Evolutionary conservation across 2,113 vertebrate species (phyloP), one percentile per base, ranked within the genome.

Genomic region (Oreocharis arfaki): DNA sequence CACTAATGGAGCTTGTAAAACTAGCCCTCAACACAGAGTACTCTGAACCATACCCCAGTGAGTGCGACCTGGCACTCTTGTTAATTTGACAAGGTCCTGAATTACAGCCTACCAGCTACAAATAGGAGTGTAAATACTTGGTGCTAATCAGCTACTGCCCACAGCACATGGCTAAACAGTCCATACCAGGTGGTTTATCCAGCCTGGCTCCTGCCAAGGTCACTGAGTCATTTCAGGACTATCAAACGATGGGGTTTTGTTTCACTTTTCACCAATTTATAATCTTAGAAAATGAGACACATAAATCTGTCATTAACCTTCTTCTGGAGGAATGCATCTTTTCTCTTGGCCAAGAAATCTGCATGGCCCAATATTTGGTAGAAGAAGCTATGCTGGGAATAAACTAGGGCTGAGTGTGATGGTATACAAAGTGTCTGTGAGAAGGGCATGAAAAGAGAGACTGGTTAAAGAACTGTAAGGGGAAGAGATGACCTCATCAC

Each of bases 41-140:
- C 74, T 85, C 47, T 93, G 91, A 96, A 69, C 77, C 80, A 23
- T 95, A 73, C 42, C 33, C 80, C 74, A 55, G 21, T 75, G 78
- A 82, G 64, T 64, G 33, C 26, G 65, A 93, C 84, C 88, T 87
- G 84, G 56, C 61, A 39, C 76, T 90, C 39, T 32, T 37, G 53
- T 65, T 95, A 82, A 89, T 94, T 94, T 95, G 96, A 87, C 61
- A 52, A 80, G 71, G 84, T 87, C 55, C 73, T 84, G 83, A 95
- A 93, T 84, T 93, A 81, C 93, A 93, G 84, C 64, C 71, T 93
- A 65, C 75, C 60, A 94, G 44, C 61, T 86, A 86, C 86, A 84
- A 90, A 96, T 52, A 71, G 67, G 68, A 96, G 78, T 65, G 67
- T 93, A 90, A 96, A 86, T 94, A 79, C 76, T 75, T 93, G 93